Conservation (phyloP, 2,113 vertebrate species). For the Tonatia bakeri region DNA sequence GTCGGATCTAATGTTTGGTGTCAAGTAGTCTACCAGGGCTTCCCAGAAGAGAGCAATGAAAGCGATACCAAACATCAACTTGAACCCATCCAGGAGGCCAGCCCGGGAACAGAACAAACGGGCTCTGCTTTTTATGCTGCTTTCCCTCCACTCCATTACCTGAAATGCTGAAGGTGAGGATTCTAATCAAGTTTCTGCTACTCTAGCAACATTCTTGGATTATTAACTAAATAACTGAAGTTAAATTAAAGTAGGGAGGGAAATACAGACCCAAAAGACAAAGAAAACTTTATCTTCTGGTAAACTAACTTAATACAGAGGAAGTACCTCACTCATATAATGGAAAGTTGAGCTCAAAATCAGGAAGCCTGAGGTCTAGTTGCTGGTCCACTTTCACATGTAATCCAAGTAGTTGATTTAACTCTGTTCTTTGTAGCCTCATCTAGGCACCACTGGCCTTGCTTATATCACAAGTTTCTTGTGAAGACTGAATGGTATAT, state of each 20-base stretch:
- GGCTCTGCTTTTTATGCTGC: background rate
- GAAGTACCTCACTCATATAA: background rate
- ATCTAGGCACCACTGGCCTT: background rate
- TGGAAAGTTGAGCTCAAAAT: background rate
- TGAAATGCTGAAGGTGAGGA: conserved; percentile 56
- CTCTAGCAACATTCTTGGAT: conserved; percentile 61
- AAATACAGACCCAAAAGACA: background rate
- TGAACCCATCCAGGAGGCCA: background rate
- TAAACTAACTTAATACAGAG: background rate
- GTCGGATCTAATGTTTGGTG: conserved; percentile 57
- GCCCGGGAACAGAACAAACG: background rate
- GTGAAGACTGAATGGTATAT: background rate
- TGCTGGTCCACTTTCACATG: background rate
- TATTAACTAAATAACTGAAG: conserved; percentile 70
- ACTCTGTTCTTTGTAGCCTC: background rate
- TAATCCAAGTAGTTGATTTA: background rate
- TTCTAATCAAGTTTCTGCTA: conserved; percentile 65
- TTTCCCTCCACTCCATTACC: conserved; percentile 55
- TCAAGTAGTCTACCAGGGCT: conserved; percentile 35
- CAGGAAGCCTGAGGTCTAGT: background rate
- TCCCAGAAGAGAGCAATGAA: background rate
- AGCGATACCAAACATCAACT: background rate
- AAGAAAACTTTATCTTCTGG: background rate
- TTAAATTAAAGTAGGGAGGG: conserved; percentile 15
- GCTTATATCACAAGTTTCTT: background rate